Conservation (phyloP, 2,113 vertebrate genomes). For the Pachycephala philippinensis region DNA sequence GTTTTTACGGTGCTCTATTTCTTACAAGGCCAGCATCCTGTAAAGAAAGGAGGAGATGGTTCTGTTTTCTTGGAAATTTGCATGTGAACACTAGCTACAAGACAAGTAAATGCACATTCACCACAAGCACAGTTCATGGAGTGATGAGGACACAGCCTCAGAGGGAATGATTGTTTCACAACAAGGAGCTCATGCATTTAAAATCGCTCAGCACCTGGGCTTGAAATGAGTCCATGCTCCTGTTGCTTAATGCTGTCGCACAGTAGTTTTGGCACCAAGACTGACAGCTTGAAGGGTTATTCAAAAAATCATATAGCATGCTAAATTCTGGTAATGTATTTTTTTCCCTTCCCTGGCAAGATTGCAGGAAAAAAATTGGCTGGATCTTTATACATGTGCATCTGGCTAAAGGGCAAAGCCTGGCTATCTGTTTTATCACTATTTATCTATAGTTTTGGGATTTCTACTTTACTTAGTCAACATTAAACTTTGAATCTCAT, state of each 20-base stretch:
- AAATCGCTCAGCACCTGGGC: slow-evolving; percentile 66
- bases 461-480: neutral
- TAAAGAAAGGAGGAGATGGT: neutral
- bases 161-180: slow-evolving; percentile 70
- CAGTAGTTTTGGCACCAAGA: slow-evolving; percentile 54
- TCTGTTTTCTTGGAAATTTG: slow-evolving; percentile 22
- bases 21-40: neutral
- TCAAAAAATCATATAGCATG: slow-evolving; percentile 64
- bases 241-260: slow-evolving; percentile 54
- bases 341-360: slow-evolving; percentile 18
- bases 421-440: neutral
- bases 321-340: slow-evolving; percentile 47
- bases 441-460: slow-evolving; percentile 32
- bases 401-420: slow-evolving; percentile 41
- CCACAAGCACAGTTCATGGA: slow-evolving; percentile 10
- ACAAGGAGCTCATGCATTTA: slow-evolving; percentile 68
- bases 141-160: slow-evolving; percentile 47
- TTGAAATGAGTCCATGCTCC: slow-evolving; percentile 68
- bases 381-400: slow-evolving; percentile 31
- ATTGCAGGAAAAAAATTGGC: slow-evolving; percentile 46
- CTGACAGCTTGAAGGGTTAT: slow-evolving; percentile 65
- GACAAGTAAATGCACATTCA: slow-evolving; percentile 42
- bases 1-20: neutral
- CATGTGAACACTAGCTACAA: neutral
- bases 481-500: neutral